These are phyloP conservation scores for Tetramorium simillimum DNA, from an alignment of 1,140 invertebrate species.

Conservation along the genomic window DNA sequence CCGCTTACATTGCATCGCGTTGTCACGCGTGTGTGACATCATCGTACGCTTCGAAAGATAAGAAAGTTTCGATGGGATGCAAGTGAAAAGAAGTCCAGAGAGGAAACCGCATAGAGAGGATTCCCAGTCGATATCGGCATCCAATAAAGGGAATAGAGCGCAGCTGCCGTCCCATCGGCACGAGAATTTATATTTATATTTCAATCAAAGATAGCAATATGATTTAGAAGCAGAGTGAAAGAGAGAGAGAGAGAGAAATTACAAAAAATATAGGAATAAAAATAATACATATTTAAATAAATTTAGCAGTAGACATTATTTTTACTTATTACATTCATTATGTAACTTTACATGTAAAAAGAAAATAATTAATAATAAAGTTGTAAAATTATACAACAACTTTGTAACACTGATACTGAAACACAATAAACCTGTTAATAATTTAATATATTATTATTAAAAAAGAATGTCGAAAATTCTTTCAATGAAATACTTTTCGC, in stretches of 20 bases:
- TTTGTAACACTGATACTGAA: not conserved
- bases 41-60: conserved; percentile 59
- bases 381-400: not conserved
- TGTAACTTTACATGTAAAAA: not conserved
- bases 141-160: conserved; percentile 65
- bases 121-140: conserved; percentile 70
- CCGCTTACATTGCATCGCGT: conserved; percentile 33
- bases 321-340: not conserved
- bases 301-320: not conserved
- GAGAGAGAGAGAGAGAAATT: not conserved
- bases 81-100: conserved; percentile 19
- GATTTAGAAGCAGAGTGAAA: not conserved
- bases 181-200: conserved; percentile 58
- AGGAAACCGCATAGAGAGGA: conserved; percentile 50
- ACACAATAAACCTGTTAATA: not conserved
- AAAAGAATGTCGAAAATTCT: not conserved
- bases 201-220: conserved; percentile 54
- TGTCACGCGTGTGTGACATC: conserved; percentile 53
- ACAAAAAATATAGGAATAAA: not conserved
- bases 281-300: not conserved
- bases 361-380: not conserved
- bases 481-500: not conserved
- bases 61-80: conserved; percentile 58
- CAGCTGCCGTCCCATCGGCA: conserved; percentile 63
- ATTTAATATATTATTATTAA: not conserved